Conservation (phyloP, 2,888 invertebrate genomes). For the Eupsilia transversa region DNA sequence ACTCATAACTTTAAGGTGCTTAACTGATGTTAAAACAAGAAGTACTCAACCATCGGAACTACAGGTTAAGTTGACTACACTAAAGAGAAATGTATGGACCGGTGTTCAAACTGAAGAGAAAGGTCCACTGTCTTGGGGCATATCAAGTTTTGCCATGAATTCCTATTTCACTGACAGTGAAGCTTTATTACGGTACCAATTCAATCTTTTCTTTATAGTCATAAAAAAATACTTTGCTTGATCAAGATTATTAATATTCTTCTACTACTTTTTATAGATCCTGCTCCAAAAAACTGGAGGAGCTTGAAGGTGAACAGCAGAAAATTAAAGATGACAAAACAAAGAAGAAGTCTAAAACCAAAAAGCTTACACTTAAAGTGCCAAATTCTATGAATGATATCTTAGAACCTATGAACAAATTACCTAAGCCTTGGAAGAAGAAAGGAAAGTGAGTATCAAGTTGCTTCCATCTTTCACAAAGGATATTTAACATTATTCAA, state of each 20-base stretch:
- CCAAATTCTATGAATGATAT: constrained; percentile 83
- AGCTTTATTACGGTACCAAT: constrained; percentile 88
- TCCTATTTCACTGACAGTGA: constrained; percentile 91
- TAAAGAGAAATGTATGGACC: constrained; percentile 94
- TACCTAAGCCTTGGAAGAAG: constrained; percentile 85
- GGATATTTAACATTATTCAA: not conserved
- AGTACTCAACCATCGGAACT: constrained; percentile 90
- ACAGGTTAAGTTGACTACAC: constrained; percentile 92
- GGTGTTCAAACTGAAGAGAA: constrained; percentile 90
- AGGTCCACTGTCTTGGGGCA: constrained; percentile 93
- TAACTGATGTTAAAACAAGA: constrained; percentile 84
- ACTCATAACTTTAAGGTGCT: constrained; percentile 73
- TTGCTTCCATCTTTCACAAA: not conserved
- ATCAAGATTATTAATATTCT: not conserved
- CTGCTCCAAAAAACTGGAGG: constrained; percentile 92
- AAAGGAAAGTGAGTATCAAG: constrained; percentile 86
- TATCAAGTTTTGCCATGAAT: constrained; percentile 90
- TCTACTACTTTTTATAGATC: constrained; percentile 83
- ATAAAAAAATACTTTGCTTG: not conserved
- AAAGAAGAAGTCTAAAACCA: constrained; percentile 86
- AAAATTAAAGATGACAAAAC: constrained; percentile 86
- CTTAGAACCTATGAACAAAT: constrained; percentile 82
- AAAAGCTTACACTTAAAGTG: constrained; percentile 85
- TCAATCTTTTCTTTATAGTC: not conserved
- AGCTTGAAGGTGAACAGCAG: constrained; percentile 84